Evolutionary conservation across 2,797 vertebrate species (phyloP), one percentile per base, ranked within the genome.

Genomic region (Chlorospingus flavigularis): DNA sequence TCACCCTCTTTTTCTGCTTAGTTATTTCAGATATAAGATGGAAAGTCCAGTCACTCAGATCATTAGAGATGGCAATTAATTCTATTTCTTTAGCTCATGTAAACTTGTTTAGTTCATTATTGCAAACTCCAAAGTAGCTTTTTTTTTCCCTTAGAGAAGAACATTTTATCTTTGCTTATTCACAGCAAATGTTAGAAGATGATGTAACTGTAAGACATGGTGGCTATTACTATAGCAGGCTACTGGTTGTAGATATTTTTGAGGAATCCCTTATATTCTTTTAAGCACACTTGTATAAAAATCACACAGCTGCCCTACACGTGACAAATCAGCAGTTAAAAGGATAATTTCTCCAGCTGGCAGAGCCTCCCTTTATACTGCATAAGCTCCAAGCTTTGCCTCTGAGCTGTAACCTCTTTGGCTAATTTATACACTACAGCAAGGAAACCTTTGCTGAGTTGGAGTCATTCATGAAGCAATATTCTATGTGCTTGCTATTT

Each of bases 161-260:
- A 86, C 35, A 81, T 83, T 88, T 90, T 94, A 86, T 73, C 73
- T 66, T 80, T 70, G 85, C 79, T 92, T 96, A 84, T 63, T 72
- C 50, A 74, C 62, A 66, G 43, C 60, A 81, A 78, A 60, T 81
- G 71, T 94, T 95, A 96, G 77, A 88, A 58, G 43, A 55, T 51
- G 26, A 70, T 68, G 37, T 37, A 92, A 63, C 53, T 72, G 6
- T 62, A 92, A 85, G 70, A 91, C 48, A 40, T 9, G 28, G 37
- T 90, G 84, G 55, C 51, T 86, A 40, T 66, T 82, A 35, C 63
- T 85, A 23, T 53, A 83, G 66, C 62, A 84, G 37, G 58, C 58
- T 91, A 57, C 81, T 70, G 78, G 86, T 77, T 89, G 92, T 91
- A 91, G 81, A 73, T 92, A 78, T 31, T 94, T 81, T 88, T 58